Percentiles rank a stretch among this genome's conserved stretches.
Conservation (phyloP, 1,140 invertebrate species). For the Trichonephila clavata region DNA sequence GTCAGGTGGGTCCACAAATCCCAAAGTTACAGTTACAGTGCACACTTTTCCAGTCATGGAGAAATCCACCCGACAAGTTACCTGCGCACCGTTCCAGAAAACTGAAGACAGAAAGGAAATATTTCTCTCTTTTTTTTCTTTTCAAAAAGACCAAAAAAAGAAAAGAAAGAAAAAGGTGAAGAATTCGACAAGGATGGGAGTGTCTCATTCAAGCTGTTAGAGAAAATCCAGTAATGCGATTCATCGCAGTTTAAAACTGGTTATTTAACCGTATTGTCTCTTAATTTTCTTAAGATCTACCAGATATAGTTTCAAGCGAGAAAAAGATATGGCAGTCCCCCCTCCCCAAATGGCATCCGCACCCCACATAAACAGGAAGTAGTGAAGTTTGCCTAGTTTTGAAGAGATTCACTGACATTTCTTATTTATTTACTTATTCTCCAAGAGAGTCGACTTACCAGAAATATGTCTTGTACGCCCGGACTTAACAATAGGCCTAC, state of each 20-base stretch:
- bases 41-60: neutral
- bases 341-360: neutral
- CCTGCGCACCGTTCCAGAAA: constrained; percentile 11
- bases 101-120: constrained; percentile 25
- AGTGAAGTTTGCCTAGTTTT: neutral
- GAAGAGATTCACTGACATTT: neutral
- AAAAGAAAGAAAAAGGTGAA: neutral
- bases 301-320: neutral
- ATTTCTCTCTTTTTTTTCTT: neutral
- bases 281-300: neutral
- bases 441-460: neutral
- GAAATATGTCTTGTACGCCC: neutral
- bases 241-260: neutral
- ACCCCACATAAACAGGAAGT: constrained; percentile 12
- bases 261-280: constrained; percentile 16
- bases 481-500: neutral
- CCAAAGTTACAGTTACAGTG: constrained; percentile 18
- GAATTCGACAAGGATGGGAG: constrained; percentile 14
- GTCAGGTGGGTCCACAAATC: constrained; percentile 40
- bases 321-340: neutral
- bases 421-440: too few species aligned
- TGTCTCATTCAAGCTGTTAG: neutral
- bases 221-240: constrained; percentile 26
- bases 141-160: neutral
- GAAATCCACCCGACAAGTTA: constrained; percentile 19